phyloP scores from a whole-genome alignment of 2,888 invertebrate species.

The Listrodromus nycthemerus region DNA sequence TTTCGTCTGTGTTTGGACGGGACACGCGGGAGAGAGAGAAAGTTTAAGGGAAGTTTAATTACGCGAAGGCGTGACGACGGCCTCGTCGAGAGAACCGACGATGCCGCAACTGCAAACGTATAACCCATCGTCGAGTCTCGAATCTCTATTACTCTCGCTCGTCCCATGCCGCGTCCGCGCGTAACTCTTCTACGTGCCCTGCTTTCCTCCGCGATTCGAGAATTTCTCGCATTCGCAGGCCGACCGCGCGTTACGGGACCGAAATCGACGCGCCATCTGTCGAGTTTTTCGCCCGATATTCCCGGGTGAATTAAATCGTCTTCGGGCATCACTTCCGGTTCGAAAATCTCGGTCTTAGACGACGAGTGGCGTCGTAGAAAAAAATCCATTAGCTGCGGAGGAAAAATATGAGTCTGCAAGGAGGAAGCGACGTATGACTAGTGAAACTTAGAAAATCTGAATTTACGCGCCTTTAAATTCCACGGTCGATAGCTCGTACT shows the following conservation, averaged over 20 bases:
- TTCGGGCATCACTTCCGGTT: neutral
- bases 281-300: neutral
- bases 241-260: neutral
- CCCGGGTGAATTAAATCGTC: neutral
- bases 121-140: neutral
- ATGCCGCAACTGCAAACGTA: neutral
- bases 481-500: no score
- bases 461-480: no score
- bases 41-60: conserved; percentile 78
- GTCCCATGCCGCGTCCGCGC: neutral
- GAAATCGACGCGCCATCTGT: neutral
- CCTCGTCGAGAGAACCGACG: conserved; percentile 68
- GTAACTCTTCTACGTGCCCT: neutral
- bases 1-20: conserved; percentile 69
- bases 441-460: no score
- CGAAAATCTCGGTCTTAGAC: no score
- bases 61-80: conserved; percentile 75
- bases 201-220: conserved; percentile 7
- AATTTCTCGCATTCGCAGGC: neutral
- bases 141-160: conserved; percentile 4
- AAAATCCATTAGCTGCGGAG: no score
- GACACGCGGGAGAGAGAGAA: conserved; percentile 59
- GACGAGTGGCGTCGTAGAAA: no score
- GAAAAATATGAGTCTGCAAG: no score
- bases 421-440: no score